Conservation (phyloP, 2,113 vertebrate species). For the Mixornis gularis region DNA sequence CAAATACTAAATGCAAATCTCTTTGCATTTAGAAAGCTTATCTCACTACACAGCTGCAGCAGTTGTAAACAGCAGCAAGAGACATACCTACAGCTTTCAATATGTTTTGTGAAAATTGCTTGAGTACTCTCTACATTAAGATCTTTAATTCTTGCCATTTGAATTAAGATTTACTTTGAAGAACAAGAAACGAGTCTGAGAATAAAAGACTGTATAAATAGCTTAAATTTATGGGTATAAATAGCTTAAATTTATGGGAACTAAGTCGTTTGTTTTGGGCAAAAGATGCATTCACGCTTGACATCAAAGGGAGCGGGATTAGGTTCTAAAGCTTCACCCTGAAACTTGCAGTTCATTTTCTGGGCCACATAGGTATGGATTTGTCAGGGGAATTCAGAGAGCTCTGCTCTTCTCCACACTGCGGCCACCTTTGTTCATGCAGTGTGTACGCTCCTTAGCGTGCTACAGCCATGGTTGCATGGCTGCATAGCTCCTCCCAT, state of each 20-base stretch:
- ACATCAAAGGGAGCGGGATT: not conserved
- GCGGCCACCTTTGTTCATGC: not conserved
- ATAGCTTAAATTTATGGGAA: not conserved
- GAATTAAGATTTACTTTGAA: not conserved
- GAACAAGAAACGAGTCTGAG: not conserved
- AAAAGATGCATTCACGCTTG: not conserved
- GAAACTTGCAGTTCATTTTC: not conserved
- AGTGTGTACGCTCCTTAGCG: accelerated
- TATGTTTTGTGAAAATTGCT: not conserved
- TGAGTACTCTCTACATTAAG: not conserved
- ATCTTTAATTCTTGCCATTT: not conserved
- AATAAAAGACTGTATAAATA: not conserved
- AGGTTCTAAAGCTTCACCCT: not conserved
- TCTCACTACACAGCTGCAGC: not conserved
- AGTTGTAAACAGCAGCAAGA: not conserved
- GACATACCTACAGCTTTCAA: not conserved
- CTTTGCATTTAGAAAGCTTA: not conserved
- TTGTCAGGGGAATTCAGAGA: not conserved
- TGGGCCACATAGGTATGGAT: not conserved
- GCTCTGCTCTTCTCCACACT: not conserved
- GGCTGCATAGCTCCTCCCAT: not conserved
- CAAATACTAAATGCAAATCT: no score
- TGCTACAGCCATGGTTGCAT: not conserved
- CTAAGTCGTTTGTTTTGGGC: not conserved
- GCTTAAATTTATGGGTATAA: not conserved